Conservation (phyloP, 2,797 vertebrate genomes). For the Orestias chungarensis region DNA sequence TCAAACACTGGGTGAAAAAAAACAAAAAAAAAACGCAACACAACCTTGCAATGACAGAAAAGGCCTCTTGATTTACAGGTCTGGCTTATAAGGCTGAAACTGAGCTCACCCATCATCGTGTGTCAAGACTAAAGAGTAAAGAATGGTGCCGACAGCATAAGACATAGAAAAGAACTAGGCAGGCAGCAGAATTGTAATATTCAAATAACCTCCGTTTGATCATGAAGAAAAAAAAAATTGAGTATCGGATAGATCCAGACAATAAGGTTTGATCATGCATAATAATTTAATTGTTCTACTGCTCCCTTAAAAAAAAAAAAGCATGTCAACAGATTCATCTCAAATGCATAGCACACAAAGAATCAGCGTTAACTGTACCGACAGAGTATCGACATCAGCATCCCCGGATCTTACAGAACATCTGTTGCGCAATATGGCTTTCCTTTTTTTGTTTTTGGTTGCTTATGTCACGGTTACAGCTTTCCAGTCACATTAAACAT, state of each 20-base stretch:
- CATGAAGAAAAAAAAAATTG: conserved; percentile 12
- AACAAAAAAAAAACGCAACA: conserved; percentile 52
- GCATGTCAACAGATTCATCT: background rate
- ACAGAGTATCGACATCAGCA: conserved; percentile 11
- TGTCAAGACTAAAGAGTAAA: conserved; percentile 22
- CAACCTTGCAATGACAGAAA: conserved; percentile 73
- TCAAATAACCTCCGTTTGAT: conserved; percentile 24
- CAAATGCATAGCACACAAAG: conserved; percentile 7
- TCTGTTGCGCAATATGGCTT: conserved; percentile 73
- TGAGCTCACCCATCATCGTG: conserved; percentile 51
- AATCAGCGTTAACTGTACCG: conserved; percentile 19
- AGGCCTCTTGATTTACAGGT: conserved; percentile 76
- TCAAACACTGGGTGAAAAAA: conserved; percentile 37
- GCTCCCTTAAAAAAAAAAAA: background rate
- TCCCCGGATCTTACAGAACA: conserved; percentile 27
- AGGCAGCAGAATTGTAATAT: conserved; percentile 17
- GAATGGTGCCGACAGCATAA: conserved; percentile 31
- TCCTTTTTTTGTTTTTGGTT: conserved; percentile 78
- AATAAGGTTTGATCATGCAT: conserved; percentile 11
- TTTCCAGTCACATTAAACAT: conserved; percentile 24
- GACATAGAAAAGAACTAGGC: conserved; percentile 11
- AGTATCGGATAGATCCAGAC: conserved; percentile 13
- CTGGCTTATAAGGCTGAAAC: conserved; percentile 78
- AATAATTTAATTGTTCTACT: conserved; percentile 4
- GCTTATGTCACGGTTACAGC: conserved; percentile 44